Evolutionary conservation across 2,797 vertebrate genomes (phyloP).

Genomic region (Vipera ursinii): DNA sequence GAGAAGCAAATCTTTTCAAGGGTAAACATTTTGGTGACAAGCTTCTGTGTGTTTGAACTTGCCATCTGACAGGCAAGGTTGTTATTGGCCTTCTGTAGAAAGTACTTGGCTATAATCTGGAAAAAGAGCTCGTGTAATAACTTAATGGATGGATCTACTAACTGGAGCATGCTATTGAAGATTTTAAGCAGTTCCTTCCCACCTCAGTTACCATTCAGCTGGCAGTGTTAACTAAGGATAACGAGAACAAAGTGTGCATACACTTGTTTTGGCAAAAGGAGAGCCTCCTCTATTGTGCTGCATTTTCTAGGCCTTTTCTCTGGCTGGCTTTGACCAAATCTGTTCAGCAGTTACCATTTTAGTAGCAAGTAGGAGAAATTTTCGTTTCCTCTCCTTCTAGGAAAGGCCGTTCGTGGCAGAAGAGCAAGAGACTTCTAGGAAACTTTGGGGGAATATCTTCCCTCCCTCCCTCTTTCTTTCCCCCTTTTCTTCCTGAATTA

Average conservation of each 20-base stretch:
- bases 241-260: slow-evolving; percentile 67
- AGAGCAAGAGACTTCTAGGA: slow-evolving; percentile 65
- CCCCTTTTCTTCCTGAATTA: slow-evolving; percentile 13
- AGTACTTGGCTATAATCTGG: slow-evolving; percentile 59
- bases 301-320: slow-evolving; percentile 63
- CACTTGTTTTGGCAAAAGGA: slow-evolving; percentile 65
- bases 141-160: slow-evolving; percentile 65
- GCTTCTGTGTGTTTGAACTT: not conserved
- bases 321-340: slow-evolving; percentile 60
- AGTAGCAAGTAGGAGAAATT: slow-evolving; percentile 59
- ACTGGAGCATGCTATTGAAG: slow-evolving; percentile 71
- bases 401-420: slow-evolving; percentile 70
- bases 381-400: slow-evolving; percentile 65
- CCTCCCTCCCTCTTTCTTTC: not conserved
- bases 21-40: not conserved
- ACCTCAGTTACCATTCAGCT: slow-evolving; percentile 68
- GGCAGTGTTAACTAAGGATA: slow-evolving; percentile 62
- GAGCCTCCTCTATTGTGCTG: slow-evolving; percentile 63
- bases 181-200: slow-evolving; percentile 69
- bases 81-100: slow-evolving; percentile 58
- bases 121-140: slow-evolving; percentile 63
- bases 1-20: slow-evolving; percentile 1
- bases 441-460: slow-evolving; percentile 31
- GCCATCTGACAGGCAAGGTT: slow-evolving; percentile 4
- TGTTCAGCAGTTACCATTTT: slow-evolving; percentile 62